A percentile compares a stretch with the other conserved stretches of the same genome.
Evolutionary conservation across 2,113 vertebrate genomes (phyloP).

Genomic region (Pan troglodytes): DNA sequence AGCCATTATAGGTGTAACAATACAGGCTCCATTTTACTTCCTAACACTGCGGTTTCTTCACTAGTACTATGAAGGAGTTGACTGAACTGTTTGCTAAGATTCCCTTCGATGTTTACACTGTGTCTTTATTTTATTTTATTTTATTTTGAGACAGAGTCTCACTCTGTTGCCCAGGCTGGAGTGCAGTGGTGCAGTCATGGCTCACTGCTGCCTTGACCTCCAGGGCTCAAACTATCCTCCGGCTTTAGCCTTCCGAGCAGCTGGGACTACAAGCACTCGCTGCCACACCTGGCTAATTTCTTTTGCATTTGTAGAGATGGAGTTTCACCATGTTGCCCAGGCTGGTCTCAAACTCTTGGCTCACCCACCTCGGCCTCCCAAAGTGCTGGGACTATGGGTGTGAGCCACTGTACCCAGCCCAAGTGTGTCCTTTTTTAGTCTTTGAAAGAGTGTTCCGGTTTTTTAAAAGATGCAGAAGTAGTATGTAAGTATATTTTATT

Average conservation of each 20-base stretch:
- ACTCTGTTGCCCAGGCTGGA: neutral
- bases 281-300: neutral
- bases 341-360: neutral
- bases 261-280: no score
- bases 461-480: neutral
- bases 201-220: neutral
- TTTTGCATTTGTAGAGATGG: neutral
- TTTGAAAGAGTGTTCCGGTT: neutral
- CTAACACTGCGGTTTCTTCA: no score
- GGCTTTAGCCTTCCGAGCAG: neutral
- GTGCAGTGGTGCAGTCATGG: neutral
- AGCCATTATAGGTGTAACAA: accelerated
- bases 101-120: neutral
- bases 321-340: neutral
- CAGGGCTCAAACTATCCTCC: neutral
- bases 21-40: neutral
- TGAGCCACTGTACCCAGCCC: no score
- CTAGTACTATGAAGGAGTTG: neutral
- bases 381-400: neutral
- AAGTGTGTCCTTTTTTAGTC: neutral
- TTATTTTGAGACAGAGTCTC: neutral
- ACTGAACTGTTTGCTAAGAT: neutral
- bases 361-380: neutral
- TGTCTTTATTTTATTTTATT: neutral
- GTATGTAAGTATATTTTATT: neutral